Percentiles rank a stretch among this genome's conserved stretches.
Conservation (phyloP, 2,797 vertebrate species). For the Sylvia borin region DNA sequence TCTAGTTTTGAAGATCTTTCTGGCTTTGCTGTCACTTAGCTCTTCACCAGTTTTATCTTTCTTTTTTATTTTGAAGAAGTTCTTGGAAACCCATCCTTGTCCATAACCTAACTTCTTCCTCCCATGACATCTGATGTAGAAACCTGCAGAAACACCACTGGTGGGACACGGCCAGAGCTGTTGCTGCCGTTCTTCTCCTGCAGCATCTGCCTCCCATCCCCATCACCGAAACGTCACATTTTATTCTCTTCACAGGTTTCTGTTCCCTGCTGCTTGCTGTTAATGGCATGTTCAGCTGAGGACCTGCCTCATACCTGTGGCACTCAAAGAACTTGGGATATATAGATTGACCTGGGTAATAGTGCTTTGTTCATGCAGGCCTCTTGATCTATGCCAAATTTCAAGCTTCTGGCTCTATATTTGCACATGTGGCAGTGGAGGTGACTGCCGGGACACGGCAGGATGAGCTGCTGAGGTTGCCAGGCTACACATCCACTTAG, state of each 20-base stretch:
- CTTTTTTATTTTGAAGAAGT: not conserved
- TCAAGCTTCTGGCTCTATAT: not conserved
- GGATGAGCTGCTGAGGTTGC: not conserved
- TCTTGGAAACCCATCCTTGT: not conserved
- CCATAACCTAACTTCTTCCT: not conserved
- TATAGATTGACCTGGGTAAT: not conserved
- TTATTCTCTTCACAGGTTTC: not conserved
- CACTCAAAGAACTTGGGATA: not conserved
- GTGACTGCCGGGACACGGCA: not conserved
- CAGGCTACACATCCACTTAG: not conserved
- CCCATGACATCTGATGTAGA: not conserved
- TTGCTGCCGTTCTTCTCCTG: not conserved
- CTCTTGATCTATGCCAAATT: not conserved
- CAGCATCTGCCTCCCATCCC: accelerated
- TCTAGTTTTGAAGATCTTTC: not conserved
- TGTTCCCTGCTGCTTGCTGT: not conserved
- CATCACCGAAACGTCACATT: not conserved
- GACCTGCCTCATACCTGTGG: not conserved
- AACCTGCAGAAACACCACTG: not conserved
- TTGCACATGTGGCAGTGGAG: not conserved
- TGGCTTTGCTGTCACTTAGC: not conserved
- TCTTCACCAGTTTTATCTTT: not conserved
- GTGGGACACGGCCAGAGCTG: not conserved
- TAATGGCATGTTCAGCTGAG: not conserved
- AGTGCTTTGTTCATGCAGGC: not conserved